Conservation (phyloP, 2,113 vertebrate species). For the Cavia aperea region DNA sequence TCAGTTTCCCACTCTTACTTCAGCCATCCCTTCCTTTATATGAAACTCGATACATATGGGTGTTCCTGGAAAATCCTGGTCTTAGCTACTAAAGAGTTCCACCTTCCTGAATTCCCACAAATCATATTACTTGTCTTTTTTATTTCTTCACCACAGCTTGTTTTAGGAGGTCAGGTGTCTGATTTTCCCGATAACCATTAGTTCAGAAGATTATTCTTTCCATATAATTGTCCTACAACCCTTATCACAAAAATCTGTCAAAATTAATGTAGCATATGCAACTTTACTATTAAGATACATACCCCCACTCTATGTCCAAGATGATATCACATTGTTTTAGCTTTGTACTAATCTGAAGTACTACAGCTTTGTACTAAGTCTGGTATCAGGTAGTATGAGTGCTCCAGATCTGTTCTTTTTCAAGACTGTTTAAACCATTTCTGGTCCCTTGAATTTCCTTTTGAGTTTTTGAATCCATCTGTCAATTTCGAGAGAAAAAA, state of each 20-base stretch:
- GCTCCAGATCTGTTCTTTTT: neutral
- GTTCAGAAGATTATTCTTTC: neutral
- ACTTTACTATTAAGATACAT: neutral
- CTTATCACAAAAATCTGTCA: neutral
- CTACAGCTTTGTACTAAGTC: neutral
- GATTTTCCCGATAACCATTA: neutral
- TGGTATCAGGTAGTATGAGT: neutral
- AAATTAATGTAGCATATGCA: neutral
- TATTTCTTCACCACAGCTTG: neutral
- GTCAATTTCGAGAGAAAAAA: slow-evolving; percentile 18
- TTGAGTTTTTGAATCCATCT: neutral
- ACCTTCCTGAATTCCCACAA: neutral
- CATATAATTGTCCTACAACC: neutral
- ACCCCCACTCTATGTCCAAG: neutral
- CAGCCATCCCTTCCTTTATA: neutral
- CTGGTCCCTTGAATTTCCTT: neutral
- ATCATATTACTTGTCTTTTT: neutral
- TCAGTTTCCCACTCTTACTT: neutral
- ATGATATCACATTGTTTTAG: neutral
- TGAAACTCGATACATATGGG: neutral
- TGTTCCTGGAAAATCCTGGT: neutral
- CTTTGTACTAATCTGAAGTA: neutral
- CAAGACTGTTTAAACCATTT: neutral
- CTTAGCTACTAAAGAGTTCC: neutral
- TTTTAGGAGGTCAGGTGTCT: neutral